Evolutionary conservation across 2,113 vertebrate genomes (phyloP).

Genomic region (Atrichornis clamosus): DNA sequence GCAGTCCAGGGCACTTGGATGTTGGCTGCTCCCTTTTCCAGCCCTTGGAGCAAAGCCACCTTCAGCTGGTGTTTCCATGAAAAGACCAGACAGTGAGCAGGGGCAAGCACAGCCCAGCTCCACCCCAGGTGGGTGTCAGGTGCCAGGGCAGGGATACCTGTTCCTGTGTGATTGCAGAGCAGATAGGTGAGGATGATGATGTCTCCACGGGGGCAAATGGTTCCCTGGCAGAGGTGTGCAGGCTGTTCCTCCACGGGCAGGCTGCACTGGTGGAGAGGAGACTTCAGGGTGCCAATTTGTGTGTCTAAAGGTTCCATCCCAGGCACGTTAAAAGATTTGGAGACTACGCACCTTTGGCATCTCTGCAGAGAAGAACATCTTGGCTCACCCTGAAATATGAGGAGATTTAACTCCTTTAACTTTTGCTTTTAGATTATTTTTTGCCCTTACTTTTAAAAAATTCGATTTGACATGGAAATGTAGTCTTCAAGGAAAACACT

Average conservation of each 20-base stretch:
- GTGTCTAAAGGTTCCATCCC: neutral
- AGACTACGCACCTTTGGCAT: neutral
- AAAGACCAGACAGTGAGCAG: neutral
- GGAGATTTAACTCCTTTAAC: neutral
- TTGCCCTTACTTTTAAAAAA: neutral
- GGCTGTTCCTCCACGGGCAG: accelerated
- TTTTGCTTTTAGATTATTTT: neutral
- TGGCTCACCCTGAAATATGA: accelerated
- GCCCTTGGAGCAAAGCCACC: neutral
- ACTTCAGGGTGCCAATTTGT: neutral
- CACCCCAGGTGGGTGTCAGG: neutral
- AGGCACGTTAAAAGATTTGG: neutral
- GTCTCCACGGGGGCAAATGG: neutral
- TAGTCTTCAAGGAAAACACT: neutral
- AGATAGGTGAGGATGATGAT: neutral
- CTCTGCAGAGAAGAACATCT: neutral
- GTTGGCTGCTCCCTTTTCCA: neutral
- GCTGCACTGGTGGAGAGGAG: neutral
- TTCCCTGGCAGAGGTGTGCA: neutral
- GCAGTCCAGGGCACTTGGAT: neutral
- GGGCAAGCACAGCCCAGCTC: neutral
- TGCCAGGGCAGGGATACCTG: neutral
- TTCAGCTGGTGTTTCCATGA: neutral
- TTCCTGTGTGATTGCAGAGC: neutral
- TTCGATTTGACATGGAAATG: neutral